Conservation (phyloP, 2,797 vertebrate genomes). For the Micromesistius poutassou region DNA sequence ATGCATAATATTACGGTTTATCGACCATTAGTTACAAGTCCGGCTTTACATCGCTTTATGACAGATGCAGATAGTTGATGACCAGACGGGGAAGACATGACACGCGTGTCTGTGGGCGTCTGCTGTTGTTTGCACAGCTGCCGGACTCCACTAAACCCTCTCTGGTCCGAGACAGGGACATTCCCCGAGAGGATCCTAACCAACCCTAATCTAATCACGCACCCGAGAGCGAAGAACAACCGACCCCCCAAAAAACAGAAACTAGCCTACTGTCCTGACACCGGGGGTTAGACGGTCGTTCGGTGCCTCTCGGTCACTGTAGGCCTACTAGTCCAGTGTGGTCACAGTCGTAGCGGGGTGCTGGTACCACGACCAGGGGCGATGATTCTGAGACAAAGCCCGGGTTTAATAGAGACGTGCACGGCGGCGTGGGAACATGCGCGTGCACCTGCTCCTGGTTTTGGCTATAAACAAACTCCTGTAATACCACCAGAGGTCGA, state of each 20-base stretch:
- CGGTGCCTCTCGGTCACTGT: neutral
- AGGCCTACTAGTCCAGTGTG: neutral
- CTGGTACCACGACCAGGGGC: neutral
- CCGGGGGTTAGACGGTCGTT: neutral
- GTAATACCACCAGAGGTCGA: constrained; percentile 40
- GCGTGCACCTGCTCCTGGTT: constrained; percentile 49
- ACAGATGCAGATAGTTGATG: constrained; percentile 5
- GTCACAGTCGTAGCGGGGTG: too few species aligned
- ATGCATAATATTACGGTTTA: neutral
- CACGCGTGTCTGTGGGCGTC: constrained; percentile 57
- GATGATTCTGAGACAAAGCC: constrained; percentile 16
- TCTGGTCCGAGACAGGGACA: neutral
- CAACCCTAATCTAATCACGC: constrained; percentile 7
- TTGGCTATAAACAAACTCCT: constrained; percentile 52
- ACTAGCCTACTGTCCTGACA: neutral
- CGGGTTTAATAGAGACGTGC: neutral
- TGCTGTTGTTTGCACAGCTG: constrained; percentile 75
- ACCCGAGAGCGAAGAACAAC: too few species aligned
- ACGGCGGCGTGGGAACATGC: constrained; percentile 46
- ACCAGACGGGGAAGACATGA: constrained; percentile 41
- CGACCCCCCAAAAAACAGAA: neutral
- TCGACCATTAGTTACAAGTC: neutral
- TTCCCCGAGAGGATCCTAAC: neutral
- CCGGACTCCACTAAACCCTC: constrained; percentile 61
- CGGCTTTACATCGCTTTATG: too few species aligned